Percentiles rank a stretch among this genome's conserved stretches.
phyloP scores from a whole-genome alignment of 2,888 invertebrate species.

The Eudemis profundana region DNA sequence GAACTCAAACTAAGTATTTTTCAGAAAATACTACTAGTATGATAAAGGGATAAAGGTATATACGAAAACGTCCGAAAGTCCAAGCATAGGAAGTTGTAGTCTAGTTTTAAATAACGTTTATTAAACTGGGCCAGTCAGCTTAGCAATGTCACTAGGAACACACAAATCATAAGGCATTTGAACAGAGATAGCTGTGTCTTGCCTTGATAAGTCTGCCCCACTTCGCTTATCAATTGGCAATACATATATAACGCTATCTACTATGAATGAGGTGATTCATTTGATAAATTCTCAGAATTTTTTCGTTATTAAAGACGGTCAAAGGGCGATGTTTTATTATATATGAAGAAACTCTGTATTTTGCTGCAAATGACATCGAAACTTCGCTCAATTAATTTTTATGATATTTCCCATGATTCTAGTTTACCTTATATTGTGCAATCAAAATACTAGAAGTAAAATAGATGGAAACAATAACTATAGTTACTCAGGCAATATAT shows the following conservation, averaged over 20 bases:
- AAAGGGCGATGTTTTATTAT: conserved; percentile 3
- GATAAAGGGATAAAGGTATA: too few species aligned
- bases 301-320: conserved; percentile 6
- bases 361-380: too few species aligned
- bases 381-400: too few species aligned
- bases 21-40: too few species aligned
- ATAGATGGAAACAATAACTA: too few species aligned
- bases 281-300: conserved; percentile 15
- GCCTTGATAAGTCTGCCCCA: conserved; percentile 52
- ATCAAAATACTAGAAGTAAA: too few species aligned
- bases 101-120: conserved; percentile 10
- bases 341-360: neutral
- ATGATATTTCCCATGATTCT: too few species aligned
- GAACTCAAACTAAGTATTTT: too few species aligned
- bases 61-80: too few species aligned
- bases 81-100: too few species aligned
- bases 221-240: conserved; percentile 55
- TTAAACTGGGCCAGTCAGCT: conserved; percentile 15
- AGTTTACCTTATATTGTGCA: too few species aligned
- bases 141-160: conserved; percentile 2
- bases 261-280: conserved; percentile 53
- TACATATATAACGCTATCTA: conserved; percentile 43
- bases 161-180: conserved; percentile 53
- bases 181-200: conserved; percentile 57
- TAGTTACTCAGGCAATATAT: too few species aligned